A percentile compares a stretch with the other conserved stretches of the same genome.
These are phyloP conservation scores for Etheostoma nigrum DNA, from an alignment of 2,797 vertebrate species.

Conservation along the genomic window DNA sequence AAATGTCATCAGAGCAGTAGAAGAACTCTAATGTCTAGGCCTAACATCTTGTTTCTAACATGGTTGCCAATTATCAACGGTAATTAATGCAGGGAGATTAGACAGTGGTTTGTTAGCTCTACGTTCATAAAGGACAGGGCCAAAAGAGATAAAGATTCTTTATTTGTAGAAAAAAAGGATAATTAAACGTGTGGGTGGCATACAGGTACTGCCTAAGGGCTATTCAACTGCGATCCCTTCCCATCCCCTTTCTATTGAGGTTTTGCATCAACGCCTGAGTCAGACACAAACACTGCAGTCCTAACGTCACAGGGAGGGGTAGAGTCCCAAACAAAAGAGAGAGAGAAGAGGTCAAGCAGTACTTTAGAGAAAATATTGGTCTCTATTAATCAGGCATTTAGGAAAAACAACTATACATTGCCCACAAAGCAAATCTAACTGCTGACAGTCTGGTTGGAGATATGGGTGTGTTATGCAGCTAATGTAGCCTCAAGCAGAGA, in stretches of 20 bases:
- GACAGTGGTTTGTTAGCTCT: constrained; percentile 36
- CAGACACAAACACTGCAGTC: constrained; percentile 59
- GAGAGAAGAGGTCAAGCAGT: constrained; percentile 16
- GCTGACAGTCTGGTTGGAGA: background rate
- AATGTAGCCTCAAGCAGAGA: background rate
- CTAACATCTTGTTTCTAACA: background rate
- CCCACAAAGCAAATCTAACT: background rate
- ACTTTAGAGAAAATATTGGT: constrained; percentile 15
- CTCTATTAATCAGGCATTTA: background rate
- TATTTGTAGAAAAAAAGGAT: constrained; percentile 47
- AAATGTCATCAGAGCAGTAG: constrained; percentile 3
- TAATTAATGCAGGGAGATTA: constrained; percentile 19
- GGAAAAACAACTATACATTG: background rate
- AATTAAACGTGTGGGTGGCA: constrained; percentile 61
- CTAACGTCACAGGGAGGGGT: constrained; percentile 22
- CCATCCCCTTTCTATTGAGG: constrained; percentile 39
- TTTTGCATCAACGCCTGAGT: constrained; percentile 56
- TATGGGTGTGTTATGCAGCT: background rate
- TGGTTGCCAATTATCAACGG: background rate
- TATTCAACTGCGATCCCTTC: constrained; percentile 45
- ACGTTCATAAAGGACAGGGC: constrained; percentile 33
- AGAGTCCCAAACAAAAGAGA: background rate
- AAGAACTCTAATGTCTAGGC: background rate
- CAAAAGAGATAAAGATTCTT: background rate
- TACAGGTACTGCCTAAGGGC: constrained; percentile 45